These are phyloP conservation scores for Hemitrygon akajei DNA, from an alignment of 2,797 vertebrate species.

Conservation along the genomic window DNA sequence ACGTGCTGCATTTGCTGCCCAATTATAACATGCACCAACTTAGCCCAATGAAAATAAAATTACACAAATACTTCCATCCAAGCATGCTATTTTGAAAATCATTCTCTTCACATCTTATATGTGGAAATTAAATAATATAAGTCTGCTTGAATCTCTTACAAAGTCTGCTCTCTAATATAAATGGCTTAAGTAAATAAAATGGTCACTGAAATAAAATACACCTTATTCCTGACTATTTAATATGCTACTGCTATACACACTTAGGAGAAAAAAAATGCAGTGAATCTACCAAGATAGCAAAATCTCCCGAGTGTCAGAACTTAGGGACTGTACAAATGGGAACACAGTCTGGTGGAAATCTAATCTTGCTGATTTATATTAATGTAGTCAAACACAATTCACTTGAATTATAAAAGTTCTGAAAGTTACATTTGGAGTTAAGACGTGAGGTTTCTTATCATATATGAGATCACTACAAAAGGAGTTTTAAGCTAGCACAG, in stretches of 20 bases:
- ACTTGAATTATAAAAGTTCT: not conserved
- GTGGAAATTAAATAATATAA: not conserved
- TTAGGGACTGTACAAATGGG: not conserved
- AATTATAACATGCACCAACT: not conserved
- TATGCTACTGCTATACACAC: not conserved
- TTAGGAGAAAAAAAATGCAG: not conserved
- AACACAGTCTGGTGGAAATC: not conserved
- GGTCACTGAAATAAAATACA: not conserved
- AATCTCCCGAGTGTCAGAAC: not conserved
- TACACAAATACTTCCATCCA: not conserved
- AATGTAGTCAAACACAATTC: not conserved
- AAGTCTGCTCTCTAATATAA: not conserved
- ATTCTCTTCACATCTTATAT: not conserved
- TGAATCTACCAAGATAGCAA: not conserved
- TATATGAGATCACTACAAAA: not conserved
- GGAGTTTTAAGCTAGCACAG: not conserved
- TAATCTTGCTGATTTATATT: not conserved
- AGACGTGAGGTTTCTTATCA: not conserved
- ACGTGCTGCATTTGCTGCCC: not conserved
- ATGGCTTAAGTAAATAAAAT: not conserved
- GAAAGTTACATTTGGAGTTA: not conserved
- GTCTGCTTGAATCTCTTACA: not conserved
- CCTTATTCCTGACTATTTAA: not conserved
- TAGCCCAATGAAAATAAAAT: not conserved
- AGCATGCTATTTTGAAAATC: not conserved